Evolutionary conservation across 2,113 vertebrate genomes (phyloP).

Genomic region (Pachyramphus minor): DNA sequence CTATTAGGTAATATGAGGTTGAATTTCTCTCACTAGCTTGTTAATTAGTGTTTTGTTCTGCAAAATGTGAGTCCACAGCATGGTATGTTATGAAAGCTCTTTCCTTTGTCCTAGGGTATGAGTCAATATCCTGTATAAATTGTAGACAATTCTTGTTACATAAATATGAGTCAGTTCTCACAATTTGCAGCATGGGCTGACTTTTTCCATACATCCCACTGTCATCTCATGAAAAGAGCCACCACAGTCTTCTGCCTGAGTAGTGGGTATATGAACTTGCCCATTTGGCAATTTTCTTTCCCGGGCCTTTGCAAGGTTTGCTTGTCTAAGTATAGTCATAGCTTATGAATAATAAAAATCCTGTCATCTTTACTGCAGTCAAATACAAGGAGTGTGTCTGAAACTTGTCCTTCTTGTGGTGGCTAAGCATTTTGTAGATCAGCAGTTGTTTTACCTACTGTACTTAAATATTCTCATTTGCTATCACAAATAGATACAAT

Average conservation of each 20-base stretch:
- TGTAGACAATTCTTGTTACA: conserved; percentile 59
- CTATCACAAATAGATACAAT: neutral
- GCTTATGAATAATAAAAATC: neutral
- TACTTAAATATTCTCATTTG: neutral
- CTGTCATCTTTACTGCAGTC: neutral
- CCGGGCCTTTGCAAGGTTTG: neutral
- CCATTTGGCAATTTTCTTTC: neutral
- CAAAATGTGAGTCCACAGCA: neutral
- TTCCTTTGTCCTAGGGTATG: conserved; percentile 43
- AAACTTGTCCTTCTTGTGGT: neutral
- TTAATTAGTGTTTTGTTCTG: conserved; percentile 3
- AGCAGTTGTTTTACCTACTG: neutral
- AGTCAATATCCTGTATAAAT: conserved; percentile 61
- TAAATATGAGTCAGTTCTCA: conserved; percentile 45
- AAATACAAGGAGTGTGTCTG: neutral
- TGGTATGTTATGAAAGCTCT: conserved; percentile 14
- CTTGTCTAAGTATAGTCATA: neutral
- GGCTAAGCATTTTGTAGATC: neutral
- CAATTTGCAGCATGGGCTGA: neutral
- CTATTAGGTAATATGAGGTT: neutral
- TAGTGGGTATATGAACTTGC: neutral
- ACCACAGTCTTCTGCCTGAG: neutral
- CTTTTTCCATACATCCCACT: neutral
- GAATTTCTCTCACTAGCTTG: neutral
- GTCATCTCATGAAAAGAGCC: neutral